A percentile compares a stretch with the other conserved stretches of the same genome.
phyloP scores from a whole-genome alignment of 92 coral and sea anemone species.

The Meandrina meandrites region DNA sequence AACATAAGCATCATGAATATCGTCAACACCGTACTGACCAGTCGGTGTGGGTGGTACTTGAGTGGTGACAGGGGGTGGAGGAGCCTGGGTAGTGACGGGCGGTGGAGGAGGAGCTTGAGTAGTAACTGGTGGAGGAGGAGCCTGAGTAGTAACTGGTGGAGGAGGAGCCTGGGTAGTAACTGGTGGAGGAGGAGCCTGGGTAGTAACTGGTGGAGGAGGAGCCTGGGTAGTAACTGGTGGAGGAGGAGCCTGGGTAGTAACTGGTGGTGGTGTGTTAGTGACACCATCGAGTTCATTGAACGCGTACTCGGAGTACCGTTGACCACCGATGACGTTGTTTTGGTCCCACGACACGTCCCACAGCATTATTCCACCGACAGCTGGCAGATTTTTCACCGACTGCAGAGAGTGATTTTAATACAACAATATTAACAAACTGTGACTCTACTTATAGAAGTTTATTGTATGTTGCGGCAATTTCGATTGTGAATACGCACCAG shows the following conservation, averaged over 20 bases:
- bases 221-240: slow-evolving; percentile 41
- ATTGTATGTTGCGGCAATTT: background rate
- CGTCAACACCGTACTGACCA: too few species aligned
- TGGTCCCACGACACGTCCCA: slow-evolving; percentile 97
- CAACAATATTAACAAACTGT: background rate
- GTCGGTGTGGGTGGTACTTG: slow-evolving; percentile 49
- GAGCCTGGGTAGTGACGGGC: slow-evolving; percentile 38
- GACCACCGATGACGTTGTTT: slow-evolving; percentile 79
- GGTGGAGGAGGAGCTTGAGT: slow-evolving; percentile 33
- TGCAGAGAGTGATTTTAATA: background rate
- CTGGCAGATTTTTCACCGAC: slow-evolving; percentile 71
- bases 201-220: slow-evolving; percentile 39
- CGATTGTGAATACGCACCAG: background rate
- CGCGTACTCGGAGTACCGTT: slow-evolving; percentile 79
- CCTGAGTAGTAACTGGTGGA: slow-evolving; percentile 40
- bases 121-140: slow-evolving; percentile 41
- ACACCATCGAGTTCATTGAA: slow-evolving; percentile 54
- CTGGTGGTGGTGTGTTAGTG: slow-evolving; percentile 8
- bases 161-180: background rate
- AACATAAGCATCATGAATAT: too few species aligned
- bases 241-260: slow-evolving; percentile 41
- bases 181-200: slow-evolving; percentile 35
- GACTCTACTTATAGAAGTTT: too few species aligned
- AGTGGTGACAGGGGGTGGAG: slow-evolving; percentile 47
- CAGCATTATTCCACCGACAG: slow-evolving; percentile 85